phyloP scores from a whole-genome alignment of 2,113 vertebrate species.

The Stomatorhinus ivindoensis region DNA sequence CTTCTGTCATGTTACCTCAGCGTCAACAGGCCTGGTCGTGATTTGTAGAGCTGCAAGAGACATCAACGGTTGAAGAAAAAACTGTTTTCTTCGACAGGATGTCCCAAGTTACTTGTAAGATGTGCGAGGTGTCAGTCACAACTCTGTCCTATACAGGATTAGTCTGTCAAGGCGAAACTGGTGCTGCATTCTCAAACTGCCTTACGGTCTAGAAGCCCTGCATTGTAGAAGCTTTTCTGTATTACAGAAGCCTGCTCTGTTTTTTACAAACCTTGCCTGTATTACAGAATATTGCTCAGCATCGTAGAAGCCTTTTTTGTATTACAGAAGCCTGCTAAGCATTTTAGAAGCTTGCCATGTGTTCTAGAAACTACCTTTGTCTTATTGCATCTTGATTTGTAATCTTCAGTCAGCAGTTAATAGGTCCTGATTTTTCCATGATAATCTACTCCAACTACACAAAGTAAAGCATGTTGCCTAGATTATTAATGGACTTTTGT shows the following conservation, averaged over 20 bases:
- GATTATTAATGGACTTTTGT: background rate
- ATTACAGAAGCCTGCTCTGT: background rate
- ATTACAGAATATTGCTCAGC: background rate
- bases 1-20: conserved; percentile 9
- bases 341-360: background rate
- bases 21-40: background rate
- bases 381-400: background rate
- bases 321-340: background rate
- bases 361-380: background rate
- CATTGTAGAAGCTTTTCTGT: background rate
- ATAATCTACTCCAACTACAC: background rate
- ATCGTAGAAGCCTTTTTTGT: background rate
- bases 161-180: background rate
- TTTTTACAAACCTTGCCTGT: background rate
- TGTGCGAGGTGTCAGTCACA: background rate
- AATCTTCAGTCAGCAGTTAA: background rate
- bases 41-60: background rate
- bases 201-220: background rate
- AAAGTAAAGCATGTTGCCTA: background rate
- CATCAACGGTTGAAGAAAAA: background rate
- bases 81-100: background rate
- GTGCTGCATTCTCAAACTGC: background rate
- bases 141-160: background rate
- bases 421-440: background rate
- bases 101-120: background rate